Percentiles rank a stretch among this genome's conserved stretches.
Conservation (phyloP, 2,113 vertebrate species). For the Hiodon tergisus region DNA sequence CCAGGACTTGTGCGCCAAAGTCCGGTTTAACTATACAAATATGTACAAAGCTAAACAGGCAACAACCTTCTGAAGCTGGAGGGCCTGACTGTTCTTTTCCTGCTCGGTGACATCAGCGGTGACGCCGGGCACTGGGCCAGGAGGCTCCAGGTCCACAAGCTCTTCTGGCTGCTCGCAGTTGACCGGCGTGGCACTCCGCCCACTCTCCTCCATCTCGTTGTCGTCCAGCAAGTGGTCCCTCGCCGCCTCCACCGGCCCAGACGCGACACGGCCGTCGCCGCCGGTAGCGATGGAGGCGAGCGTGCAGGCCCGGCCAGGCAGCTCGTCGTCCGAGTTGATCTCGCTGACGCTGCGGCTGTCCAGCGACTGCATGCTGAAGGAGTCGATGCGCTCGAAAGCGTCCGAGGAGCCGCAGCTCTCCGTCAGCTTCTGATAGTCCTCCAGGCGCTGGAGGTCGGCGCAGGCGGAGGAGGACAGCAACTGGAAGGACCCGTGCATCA, state of each 20-base stretch:
- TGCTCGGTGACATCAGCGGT: slow-evolving; percentile 25
- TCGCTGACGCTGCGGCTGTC: slow-evolving; percentile 96
- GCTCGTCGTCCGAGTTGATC: slow-evolving; percentile 94
- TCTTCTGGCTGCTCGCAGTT: slow-evolving; percentile 86
- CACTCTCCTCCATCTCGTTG: slow-evolving; percentile 92
- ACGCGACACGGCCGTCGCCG: slow-evolving; percentile 50
- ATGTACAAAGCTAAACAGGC: neutral
- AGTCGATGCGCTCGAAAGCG: slow-evolving; percentile 96
- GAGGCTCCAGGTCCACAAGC: slow-evolving; percentile 52
- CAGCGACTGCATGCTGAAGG: slow-evolving; percentile 91
- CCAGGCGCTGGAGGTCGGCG: slow-evolving; percentile 77
- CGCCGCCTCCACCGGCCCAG: slow-evolving; percentile 53
- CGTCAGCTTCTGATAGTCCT: slow-evolving; percentile 90
- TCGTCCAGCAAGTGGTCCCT: slow-evolving; percentile 72
- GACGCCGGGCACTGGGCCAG: slow-evolving; percentile 3
- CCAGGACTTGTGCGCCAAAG: neutral
- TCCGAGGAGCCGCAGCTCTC: slow-evolving; percentile 93
- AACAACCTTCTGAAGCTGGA: slow-evolving; percentile 79
- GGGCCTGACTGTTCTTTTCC: slow-evolving; percentile 35
- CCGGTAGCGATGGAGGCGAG: slow-evolving; percentile 67
- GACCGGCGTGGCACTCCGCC: slow-evolving; percentile 88
- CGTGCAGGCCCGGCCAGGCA: slow-evolving; percentile 74
- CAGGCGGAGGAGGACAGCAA: slow-evolving; percentile 88
- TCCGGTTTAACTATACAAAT: neutral
- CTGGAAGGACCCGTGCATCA: slow-evolving; percentile 98